Evolutionary conservation across 2,797 vertebrate species (phyloP), one percentile per base, ranked within the genome.

Genomic region (Lates japonicus): DNA sequence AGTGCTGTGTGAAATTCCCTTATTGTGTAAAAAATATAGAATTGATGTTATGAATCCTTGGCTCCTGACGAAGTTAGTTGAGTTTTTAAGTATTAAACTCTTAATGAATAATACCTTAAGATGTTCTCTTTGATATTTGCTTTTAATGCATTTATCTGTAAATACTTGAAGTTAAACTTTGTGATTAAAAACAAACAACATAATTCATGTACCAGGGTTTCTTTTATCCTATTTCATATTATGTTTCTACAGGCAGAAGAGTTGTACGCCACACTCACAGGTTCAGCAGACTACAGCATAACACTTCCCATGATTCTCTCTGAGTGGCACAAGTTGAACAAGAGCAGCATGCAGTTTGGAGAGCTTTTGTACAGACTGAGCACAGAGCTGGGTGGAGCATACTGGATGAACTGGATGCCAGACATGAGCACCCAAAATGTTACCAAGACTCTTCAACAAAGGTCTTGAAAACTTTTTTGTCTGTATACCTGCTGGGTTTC

Each of bases 281-380:
- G 77, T 8, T 49, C 44, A 46, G 20, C 7, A 22, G 68, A 71
- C 17, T 31, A 84, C 73, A 92, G 85, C 1, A 83, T 91, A 25
- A 94, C 94, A 2, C 90, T 94, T 60, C 82, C 93, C 44, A 91
- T 89, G 90, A 86, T 96, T 65, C 91, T 96, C 37, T 90, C 90
- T 6, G 93, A 94, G 82, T 95, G 94, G 95, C 91, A 95, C 7
- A 62, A 63, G 29, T 71, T 96, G 46, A 65, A 19, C 6, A 86
- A 74, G 17, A 70, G 67, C 48, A 86, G 61, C 17, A 0, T 76
- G 62, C 46, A 88, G n/a, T 88, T 94, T 25, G 48, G 3, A 10
- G 10, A 1, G 25, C 5, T 80, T 22, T 12, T 86, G 9, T 31
- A 57, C 1, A 37, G 46, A 16, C 17, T 94, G 31, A 0, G 39